A percentile compares a stretch with the other conserved stretches of the same genome.
Evolutionary conservation across 2,113 vertebrate species (phyloP).

Genomic region (Calidris pygmaea): DNA sequence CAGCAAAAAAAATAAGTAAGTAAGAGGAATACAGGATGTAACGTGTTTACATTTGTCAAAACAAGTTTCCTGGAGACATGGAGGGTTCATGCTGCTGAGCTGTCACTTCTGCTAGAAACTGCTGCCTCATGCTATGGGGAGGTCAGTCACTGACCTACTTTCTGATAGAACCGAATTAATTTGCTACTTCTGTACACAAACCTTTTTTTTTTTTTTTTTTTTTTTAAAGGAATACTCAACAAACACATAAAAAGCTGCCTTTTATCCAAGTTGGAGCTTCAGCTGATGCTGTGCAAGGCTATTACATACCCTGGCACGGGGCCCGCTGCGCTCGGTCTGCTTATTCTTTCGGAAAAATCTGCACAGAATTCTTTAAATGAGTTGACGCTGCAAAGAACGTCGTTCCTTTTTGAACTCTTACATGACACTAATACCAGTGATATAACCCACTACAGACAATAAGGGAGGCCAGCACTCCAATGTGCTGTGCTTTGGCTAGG

Average conservation of each 20-base stretch:
- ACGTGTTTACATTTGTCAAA: slow-evolving; percentile 71
- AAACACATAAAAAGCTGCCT: slow-evolving; percentile 24
- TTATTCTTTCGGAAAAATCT: slow-evolving; percentile 53
- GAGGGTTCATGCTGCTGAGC: slow-evolving; percentile 64
- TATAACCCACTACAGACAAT: background rate
- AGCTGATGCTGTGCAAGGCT: background rate
- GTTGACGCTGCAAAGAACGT: background rate
- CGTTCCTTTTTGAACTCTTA: slow-evolving; percentile 20
- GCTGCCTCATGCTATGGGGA: slow-evolving; percentile 85
- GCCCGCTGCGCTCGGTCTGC: slow-evolving; percentile 18
- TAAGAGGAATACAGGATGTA: slow-evolving; percentile 68
- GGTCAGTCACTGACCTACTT: slow-evolving; percentile 85
- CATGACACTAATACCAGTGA: background rate
- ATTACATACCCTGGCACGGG: background rate
- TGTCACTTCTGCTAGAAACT: slow-evolving; percentile 78
- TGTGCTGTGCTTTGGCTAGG: background rate
- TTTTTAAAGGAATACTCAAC: slow-evolving; percentile 37
- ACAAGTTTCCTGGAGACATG: slow-evolving; percentile 83
- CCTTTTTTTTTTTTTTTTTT: background rate
- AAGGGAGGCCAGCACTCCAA: background rate
- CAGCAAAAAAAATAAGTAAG: slow-evolving; percentile 50
- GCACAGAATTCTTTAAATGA: slow-evolving; percentile 34
- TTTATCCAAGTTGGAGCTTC: slow-evolving; percentile 19
- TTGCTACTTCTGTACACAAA: slow-evolving; percentile 69
- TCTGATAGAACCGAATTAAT: slow-evolving; percentile 70